These are phyloP conservation scores for Orthosia cruda DNA, from an alignment of 2,888 invertebrate genomes.

Conservation along the genomic window DNA sequence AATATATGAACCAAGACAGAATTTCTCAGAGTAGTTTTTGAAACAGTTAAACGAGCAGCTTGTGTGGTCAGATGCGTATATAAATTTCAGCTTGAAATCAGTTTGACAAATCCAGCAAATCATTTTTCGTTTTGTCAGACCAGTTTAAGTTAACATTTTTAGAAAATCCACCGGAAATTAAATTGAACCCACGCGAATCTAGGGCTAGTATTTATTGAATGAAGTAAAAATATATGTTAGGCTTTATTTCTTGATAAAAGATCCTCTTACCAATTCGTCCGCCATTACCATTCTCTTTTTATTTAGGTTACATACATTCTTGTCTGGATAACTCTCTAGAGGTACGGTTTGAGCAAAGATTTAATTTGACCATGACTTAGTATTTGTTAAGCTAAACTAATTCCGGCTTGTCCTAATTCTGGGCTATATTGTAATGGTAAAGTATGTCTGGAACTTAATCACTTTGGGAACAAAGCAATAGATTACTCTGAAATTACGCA, in stretches of 20 bases:
- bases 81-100: too few relatives aligned
- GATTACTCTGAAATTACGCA: conserved; percentile 50
- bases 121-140: too few relatives aligned
- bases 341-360: conserved; percentile 14
- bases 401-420: conserved; percentile 41
- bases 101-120: too few relatives aligned
- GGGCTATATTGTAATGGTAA: conserved; percentile 5
- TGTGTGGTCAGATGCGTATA: too few relatives aligned
- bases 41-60: neutral
- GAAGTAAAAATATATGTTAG: neutral
- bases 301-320: conserved; percentile 16
- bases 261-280: neutral
- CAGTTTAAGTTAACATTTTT: too few relatives aligned
- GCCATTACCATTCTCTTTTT: neutral
- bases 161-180: too few relatives aligned
- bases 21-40: conserved; percentile 4
- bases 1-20: neutral
- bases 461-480: conserved; percentile 39
- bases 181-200: too few relatives aligned
- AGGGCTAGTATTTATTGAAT: neutral
- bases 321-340: conserved; percentile 10
- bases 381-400: conserved; percentile 40
- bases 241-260: neutral
- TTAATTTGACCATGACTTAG: conserved; percentile 37
- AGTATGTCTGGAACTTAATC: conserved; percentile 39